Evolutionary conservation across 1,140 invertebrate genomes (phyloP).

Genomic region (Hypsibius dujardini): DNA sequence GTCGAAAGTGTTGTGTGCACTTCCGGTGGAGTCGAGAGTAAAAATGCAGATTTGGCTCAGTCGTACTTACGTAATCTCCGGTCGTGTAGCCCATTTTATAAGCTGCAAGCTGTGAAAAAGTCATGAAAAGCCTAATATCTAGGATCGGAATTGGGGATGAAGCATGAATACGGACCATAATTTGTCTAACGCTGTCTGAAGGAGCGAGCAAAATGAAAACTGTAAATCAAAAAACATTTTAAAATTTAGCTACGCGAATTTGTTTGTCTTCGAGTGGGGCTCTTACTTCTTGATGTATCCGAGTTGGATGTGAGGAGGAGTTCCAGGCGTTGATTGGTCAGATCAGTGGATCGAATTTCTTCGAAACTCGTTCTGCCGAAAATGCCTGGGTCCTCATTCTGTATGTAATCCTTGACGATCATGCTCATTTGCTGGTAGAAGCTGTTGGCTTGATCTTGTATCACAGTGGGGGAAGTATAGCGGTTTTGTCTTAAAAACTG

Average conservation of each 20-base stretch:
- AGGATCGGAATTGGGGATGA: no score
- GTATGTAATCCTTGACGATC: no score
- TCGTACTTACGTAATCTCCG: slow-evolving; percentile 15
- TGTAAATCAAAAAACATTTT: neutral
- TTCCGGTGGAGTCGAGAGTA: neutral
- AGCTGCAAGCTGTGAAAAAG: neutral
- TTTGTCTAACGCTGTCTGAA: neutral
- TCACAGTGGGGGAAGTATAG: neutral
- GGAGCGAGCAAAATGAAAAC: neutral
- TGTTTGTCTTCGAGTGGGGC: no score
- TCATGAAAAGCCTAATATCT: no score
- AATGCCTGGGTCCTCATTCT: no score
- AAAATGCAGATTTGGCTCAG: neutral
- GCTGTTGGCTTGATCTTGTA: neutral
- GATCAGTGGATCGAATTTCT: no score
- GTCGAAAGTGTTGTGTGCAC: no score
- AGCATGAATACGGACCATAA: neutral
- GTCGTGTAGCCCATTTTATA: neutral
- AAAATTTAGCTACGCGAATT: no score
- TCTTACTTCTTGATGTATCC: no score
- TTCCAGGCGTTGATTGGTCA: no score
- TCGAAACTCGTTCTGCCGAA: no score
- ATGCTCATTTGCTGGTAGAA: neutral
- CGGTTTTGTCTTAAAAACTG: neutral
- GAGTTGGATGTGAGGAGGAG: no score